Percentiles rank a stretch among this genome's conserved stretches.
phyloP scores from a whole-genome alignment of 2,113 vertebrate genomes.

The Elachura formosa region DNA sequence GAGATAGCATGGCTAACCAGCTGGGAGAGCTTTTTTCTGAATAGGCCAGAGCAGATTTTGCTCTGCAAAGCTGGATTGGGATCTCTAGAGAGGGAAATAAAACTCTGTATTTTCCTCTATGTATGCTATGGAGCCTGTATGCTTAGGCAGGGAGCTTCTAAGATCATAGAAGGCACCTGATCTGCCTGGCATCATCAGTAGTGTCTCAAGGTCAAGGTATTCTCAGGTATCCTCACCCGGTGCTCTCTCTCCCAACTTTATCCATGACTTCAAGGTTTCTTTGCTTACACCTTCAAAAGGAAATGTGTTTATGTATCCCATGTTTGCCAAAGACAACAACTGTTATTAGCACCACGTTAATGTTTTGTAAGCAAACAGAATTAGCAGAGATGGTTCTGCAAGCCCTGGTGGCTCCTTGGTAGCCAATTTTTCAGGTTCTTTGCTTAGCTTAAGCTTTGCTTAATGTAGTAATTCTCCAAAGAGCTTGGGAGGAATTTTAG shows the following conservation, averaged over 20 bases:
- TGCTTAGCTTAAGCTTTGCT: not conserved
- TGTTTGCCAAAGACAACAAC: not conserved
- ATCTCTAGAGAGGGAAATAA: no score
- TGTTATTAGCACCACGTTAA: not conserved
- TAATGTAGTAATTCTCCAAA: not conserved
- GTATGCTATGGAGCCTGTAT: no score
- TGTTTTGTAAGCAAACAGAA: not conserved
- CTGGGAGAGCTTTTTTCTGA: no score
- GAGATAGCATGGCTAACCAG: no score
- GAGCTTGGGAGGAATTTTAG: not conserved
- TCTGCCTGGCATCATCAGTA: not conserved
- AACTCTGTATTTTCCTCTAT: no score
- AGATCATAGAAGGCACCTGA: not conserved
- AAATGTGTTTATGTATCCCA: not conserved
- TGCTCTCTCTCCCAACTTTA: not conserved
- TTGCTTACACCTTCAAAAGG: rapidly evolving
- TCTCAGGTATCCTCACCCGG: not conserved
- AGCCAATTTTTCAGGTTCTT: not conserved
- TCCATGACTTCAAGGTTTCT: not conserved
- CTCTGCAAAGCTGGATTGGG: no score
- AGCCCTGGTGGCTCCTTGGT: not conserved
- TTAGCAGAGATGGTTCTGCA: not conserved
- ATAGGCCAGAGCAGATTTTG: no score
- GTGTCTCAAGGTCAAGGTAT: not conserved
- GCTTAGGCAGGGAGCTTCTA: no score